Percentiles rank a stretch among this genome's conserved stretches.
Conservation (phyloP, 2,113 vertebrate species). For the Pseudopipra pipra region DNA sequence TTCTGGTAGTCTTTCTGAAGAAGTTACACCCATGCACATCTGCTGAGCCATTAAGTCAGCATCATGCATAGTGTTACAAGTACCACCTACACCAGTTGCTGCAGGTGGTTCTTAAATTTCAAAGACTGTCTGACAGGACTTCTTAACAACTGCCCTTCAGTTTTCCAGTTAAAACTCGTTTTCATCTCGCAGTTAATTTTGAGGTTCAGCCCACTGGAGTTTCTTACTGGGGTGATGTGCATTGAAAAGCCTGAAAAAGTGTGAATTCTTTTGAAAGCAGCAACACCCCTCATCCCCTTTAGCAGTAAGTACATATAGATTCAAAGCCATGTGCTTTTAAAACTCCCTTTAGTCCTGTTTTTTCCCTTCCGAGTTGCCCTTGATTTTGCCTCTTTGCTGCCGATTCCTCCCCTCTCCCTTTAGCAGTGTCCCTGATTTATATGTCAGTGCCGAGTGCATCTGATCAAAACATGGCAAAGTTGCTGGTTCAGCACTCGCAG, state of each 20-base stretch:
- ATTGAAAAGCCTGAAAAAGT: slow-evolving; percentile 33
- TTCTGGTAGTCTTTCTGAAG: background rate
- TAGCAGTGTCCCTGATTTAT: slow-evolving; percentile 32
- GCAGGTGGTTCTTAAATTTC: slow-evolving; percentile 56
- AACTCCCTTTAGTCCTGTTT: background rate
- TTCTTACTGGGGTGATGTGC: background rate
- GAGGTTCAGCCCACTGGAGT: slow-evolving; percentile 33
- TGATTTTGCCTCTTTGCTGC: slow-evolving; percentile 60
- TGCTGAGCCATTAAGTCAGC: background rate
- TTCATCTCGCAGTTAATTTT: background rate
- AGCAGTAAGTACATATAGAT: slow-evolving; percentile 45
- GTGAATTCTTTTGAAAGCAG: slow-evolving; percentile 38
- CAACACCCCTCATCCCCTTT: background rate
- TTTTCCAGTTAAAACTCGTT: slow-evolving; percentile 33
- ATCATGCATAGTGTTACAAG: background rate
- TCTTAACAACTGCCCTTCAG: slow-evolving; percentile 34
- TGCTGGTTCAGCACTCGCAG: slow-evolving; percentile 64
- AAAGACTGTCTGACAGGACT: slow-evolving; percentile 28
- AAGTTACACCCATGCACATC: background rate
- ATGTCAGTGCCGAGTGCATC: slow-evolving; percentile 16
- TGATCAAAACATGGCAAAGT: slow-evolving; percentile 43
- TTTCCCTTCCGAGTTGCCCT: slow-evolving; percentile 7
- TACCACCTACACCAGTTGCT: slow-evolving; percentile 50
- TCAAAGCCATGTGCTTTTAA: slow-evolving; percentile 29
- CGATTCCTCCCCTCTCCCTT: slow-evolving; percentile 17